These are phyloP conservation scores for Heteromormyrus szaboi DNA, from an alignment of 2,797 vertebrate species.

Conservation along the genomic window DNA sequence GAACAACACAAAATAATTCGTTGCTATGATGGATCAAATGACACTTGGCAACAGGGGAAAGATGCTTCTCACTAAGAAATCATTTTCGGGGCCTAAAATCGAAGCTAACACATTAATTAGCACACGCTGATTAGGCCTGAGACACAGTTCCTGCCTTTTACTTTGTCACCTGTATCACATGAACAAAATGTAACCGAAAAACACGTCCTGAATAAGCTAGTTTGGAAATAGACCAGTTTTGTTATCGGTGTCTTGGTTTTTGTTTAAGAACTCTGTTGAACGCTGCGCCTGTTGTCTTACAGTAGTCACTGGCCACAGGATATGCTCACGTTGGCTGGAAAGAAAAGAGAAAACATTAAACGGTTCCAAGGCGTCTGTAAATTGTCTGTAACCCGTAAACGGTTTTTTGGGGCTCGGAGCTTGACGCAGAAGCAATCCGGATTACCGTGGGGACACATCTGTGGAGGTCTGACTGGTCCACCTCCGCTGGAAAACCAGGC, in stretches of 20 bases:
- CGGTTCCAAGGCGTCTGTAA: conserved; percentile 29
- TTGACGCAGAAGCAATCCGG: conserved; percentile 44
- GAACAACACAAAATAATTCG: conserved; percentile 45
- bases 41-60: conserved; percentile 57
- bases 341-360: conserved; percentile 33
- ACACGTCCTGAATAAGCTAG: conserved; percentile 42
- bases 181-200: conserved; percentile 42
- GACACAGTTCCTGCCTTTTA: conserved; percentile 43
- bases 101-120: neutral
- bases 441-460: conserved; percentile 25
- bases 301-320: conserved; percentile 58
- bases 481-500: conserved; percentile 23
- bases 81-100: conserved; percentile 21
- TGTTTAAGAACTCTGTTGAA: conserved; percentile 64
- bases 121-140: conserved; percentile 12
- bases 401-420: conserved; percentile 48
- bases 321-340: conserved; percentile 37
- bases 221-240: conserved; percentile 53
- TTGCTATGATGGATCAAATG: conserved; percentile 51
- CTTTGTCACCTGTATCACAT: conserved; percentile 50
- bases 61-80: conserved; percentile 60
- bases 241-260: conserved; percentile 75
- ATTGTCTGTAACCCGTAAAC: conserved; percentile 54
- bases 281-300: conserved; percentile 67
- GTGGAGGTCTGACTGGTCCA: conserved; percentile 11